These are phyloP conservation scores for Lepidotrigona ventralis DNA, from an alignment of 1,140 invertebrate species.

Conservation along the genomic window DNA sequence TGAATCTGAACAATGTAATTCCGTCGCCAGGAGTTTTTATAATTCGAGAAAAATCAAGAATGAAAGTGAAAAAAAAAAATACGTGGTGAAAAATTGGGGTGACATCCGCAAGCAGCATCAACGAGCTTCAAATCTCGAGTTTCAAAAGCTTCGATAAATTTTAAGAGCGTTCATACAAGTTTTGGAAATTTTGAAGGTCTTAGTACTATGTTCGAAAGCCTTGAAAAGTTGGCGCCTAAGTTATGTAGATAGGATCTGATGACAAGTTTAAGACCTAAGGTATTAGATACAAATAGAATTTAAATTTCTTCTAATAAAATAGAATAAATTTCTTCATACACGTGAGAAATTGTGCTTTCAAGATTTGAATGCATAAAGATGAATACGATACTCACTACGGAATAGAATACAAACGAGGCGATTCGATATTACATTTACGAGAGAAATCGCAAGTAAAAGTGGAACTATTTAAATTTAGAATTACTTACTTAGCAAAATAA, in stretches of 20 bases:
- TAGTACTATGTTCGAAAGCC: not conserved
- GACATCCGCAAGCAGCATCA: not conserved
- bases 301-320: not conserved
- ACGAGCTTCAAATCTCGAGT: not conserved
- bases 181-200: not conserved
- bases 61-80: not conserved
- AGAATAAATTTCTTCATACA: too few relatives aligned
- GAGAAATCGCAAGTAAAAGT: not conserved
- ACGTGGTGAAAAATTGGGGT: not conserved
- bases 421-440: not conserved
- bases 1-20: not conserved
- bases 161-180: too few relatives aligned
- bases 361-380: not conserved
- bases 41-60: not conserved
- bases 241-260: not conserved
- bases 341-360: not conserved
- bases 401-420: not conserved
- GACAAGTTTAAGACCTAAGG: not conserved
- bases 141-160: not conserved
- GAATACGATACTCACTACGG: not conserved
- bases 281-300: not conserved
- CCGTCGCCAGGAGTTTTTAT: not conserved
- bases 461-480: too few relatives aligned
- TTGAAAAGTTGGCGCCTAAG: not conserved
- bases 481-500: constrained; percentile 42